Conservation (phyloP, 2,113 vertebrate genomes). For the Apteryx owenii region DNA sequence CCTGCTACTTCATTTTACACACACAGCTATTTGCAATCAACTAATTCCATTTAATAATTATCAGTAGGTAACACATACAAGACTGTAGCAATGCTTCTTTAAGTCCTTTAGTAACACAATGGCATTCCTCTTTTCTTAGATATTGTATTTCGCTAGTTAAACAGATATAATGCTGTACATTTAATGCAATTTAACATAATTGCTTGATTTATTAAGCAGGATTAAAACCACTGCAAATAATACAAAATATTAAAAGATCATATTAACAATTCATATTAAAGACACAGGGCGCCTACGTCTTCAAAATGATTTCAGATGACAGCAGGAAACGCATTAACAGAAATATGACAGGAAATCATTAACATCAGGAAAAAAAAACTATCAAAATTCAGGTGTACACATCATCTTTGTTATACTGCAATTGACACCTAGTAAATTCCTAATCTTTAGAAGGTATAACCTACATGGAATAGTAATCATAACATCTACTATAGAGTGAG, state of each 20-base stretch:
- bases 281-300: background rate
- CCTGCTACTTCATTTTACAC: fast-evolving
- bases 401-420: background rate
- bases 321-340: background rate
- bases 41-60: background rate
- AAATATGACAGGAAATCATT: background rate
- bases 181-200: background rate
- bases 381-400: background rate
- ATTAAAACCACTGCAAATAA: background rate
- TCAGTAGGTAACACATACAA: background rate
- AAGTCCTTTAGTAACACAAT: background rate
- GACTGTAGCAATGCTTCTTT: background rate
- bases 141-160: background rate
- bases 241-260: background rate
- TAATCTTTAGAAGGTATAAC: background rate
- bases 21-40: background rate
- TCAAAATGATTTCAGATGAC: background rate
- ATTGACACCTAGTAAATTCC: background rate
- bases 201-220: background rate
- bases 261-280: constrained; percentile 4
- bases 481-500: background rate
- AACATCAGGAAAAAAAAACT: constrained; percentile 22
- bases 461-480: background rate
- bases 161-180: background rate
- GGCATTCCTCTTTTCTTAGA: background rate